Conservation (phyloP, 2,797 vertebrate genomes). For the Poeciliopsis turneri region DNA sequence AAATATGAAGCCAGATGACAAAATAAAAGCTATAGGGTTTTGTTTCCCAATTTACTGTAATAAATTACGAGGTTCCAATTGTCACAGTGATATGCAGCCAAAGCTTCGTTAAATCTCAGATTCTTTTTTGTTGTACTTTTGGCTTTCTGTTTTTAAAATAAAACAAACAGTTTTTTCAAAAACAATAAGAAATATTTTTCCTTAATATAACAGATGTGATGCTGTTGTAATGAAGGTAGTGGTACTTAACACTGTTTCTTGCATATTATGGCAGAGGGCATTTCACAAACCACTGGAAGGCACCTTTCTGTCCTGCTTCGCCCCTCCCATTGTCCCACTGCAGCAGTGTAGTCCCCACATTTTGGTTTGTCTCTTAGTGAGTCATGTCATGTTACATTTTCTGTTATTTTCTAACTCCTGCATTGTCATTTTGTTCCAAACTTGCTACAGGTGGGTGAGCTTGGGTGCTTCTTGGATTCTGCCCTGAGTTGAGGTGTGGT, state of each 20-base stretch:
- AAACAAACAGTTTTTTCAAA: background rate
- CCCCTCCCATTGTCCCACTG: slow-evolving; percentile 21
- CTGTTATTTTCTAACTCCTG: slow-evolving; percentile 59
- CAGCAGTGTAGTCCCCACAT: slow-evolving; percentile 51
- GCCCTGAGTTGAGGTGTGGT: slow-evolving; percentile 96
- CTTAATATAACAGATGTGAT: background rate
- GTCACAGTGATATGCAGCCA: background rate
- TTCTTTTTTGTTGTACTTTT: background rate
- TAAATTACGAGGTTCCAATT: background rate
- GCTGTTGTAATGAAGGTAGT: slow-evolving; percentile 15
- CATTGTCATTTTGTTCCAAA: slow-evolving; percentile 67
- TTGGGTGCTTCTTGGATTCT: slow-evolving; percentile 99
- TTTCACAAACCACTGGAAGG: slow-evolving; percentile 51
- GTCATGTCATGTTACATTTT: slow-evolving; percentile 53
- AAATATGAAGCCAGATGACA: background rate
- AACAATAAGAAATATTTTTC: background rate
- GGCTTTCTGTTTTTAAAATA: background rate
- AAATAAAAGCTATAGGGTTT: background rate
- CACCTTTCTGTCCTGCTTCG: slow-evolving; percentile 31
- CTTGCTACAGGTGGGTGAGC: slow-evolving; percentile 97
- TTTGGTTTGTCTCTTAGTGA: slow-evolving; percentile 64
- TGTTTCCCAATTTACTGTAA: background rate
- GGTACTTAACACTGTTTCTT: slow-evolving; percentile 11
- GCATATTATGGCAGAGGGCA: slow-evolving; percentile 22
- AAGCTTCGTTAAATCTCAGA: background rate